Base-by-base conservation (phyloP, 2,113 vertebrate genomes). In the Gulo gulo region DNA sequence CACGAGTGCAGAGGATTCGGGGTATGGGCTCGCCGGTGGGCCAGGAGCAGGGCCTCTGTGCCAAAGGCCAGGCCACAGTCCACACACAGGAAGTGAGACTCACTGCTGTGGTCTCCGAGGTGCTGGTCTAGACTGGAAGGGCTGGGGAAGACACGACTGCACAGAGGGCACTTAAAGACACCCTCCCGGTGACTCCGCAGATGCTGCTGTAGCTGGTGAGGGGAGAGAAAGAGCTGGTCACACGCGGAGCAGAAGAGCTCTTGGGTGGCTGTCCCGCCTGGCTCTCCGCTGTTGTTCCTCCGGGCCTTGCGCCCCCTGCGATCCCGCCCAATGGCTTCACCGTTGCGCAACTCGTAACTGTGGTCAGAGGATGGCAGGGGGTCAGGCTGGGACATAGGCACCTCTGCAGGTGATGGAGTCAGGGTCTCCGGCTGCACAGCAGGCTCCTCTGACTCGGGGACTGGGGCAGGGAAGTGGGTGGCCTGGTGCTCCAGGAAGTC, bases 31-130 rank as follows among this genome's bases (percentile, higher is more conserved):
- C 99, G 99, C 29, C 99, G 99, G 93, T 99, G 99, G 26, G 99
- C 98, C 52, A 99, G 98, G 0, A 99, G 99, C 82, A 99, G 99
- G 1, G 99, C 98, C 94, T 99, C 99, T 0, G 99, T 98, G 93
- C 99, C 98, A 14, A 99, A 99, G 95, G 99, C 99, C 24, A 99
- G 98, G 18, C 99, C 99, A 4, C 99, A 99, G 96, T 99, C 99
- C 81, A 99, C 98, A 29, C 99, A 99, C 4, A 99, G 98, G 83
- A 99, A 99, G 45, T 99, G 99, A 36, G 98, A 98, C 55, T 98
- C 97, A 0, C 98, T 98, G 65, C 98, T 98, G 84, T 99, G 98
- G 47, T 98, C 97, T 1, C 98, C 97, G 7, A 98, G 91, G 69
- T 98, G 99, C 36, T 99, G 98, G 18, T 98, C 98, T 11, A 99